A percentile compares a stretch with the other conserved stretches of the same genome.
These are phyloP conservation scores for Andrena flavipes DNA, from an alignment of 2,888 invertebrate genomes.

Conservation along the genomic window DNA sequence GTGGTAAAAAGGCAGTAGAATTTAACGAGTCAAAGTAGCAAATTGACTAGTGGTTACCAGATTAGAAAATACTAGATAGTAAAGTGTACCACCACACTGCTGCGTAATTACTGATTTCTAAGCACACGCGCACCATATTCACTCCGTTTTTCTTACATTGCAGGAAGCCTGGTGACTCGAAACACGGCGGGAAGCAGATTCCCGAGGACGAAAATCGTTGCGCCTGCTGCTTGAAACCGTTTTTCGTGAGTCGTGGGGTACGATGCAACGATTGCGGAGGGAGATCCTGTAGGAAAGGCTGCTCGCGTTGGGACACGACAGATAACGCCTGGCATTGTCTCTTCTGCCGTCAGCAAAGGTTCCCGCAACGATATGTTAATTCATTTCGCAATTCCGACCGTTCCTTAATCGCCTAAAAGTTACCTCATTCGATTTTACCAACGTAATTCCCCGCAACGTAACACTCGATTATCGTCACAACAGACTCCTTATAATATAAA, in stretches of 20 bases:
- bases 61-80: neutral
- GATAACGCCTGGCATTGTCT: slow-evolving; percentile 80
- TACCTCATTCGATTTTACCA: neutral
- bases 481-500: slow-evolving; percentile 5
- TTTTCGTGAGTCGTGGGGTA: slow-evolving; percentile 75
- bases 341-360: slow-evolving; percentile 82
- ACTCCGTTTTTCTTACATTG: slow-evolving; percentile 39
- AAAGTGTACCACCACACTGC: neutral
- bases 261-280: slow-evolving; percentile 80
- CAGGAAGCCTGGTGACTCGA: slow-evolving; percentile 72
- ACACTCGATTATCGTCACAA: neutral
- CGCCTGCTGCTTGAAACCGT: slow-evolving; percentile 81
- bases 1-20: neutral
- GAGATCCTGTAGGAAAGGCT: slow-evolving; percentile 78
- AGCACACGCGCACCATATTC: no score
- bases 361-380: slow-evolving; percentile 12
- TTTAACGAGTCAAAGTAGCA: neutral
- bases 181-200: slow-evolving; percentile 40
- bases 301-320: slow-evolving; percentile 78
- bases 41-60: neutral
- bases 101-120: neutral
- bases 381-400: neutral
- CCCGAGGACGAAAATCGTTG: slow-evolving; percentile 75
- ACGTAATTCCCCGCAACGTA: neutral
- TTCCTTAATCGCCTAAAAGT: slow-evolving; percentile 3